Conservation (phyloP, 2,888 invertebrate genomes). For the Zonitis immaculata region DNA sequence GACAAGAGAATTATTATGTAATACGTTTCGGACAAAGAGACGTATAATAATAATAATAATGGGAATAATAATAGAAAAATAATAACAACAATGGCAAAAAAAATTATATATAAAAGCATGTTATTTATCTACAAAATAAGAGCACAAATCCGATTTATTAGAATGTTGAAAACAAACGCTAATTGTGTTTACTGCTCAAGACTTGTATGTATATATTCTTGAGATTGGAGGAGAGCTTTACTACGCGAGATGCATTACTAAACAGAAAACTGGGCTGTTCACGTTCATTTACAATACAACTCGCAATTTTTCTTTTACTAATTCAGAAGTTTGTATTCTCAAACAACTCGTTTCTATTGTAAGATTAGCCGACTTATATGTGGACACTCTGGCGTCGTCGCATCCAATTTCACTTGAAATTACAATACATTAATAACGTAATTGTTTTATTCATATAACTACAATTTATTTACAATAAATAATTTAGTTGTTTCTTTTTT, state of each 20-base stretch:
- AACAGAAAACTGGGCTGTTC: constrained; percentile 37
- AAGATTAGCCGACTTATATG: constrained; percentile 37
- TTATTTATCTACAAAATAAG: constrained; percentile 34
- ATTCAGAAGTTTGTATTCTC: constrained; percentile 45
- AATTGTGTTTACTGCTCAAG: constrained; percentile 45
- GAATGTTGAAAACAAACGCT: constrained; percentile 45
- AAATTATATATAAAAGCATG: constrained; percentile 13
- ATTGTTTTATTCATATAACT: constrained; percentile 13
- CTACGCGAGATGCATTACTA: constrained; percentile 40
- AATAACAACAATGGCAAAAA: not conserved
- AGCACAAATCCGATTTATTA: constrained; percentile 44
- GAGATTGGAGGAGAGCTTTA: constrained; percentile 38
- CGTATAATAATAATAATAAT: not conserved
- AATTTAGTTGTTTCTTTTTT: too few relatives aligned
- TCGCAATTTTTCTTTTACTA: constrained; percentile 43
- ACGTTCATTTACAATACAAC: constrained; percentile 40
- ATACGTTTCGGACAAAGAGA: constrained; percentile 13
- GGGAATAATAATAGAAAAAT: not conserved
- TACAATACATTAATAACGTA: constrained; percentile 10
- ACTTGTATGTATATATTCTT: constrained; percentile 41
- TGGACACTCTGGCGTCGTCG: constrained; percentile 36
- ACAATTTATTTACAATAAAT: too few relatives aligned
- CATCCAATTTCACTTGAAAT: constrained; percentile 13
- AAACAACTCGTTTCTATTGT: constrained; percentile 34
- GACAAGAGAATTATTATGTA: constrained; percentile 11